These are phyloP conservation scores for Coregonus clupeaformis DNA, from an alignment of 2,113 vertebrate species.

Conservation along the genomic window DNA sequence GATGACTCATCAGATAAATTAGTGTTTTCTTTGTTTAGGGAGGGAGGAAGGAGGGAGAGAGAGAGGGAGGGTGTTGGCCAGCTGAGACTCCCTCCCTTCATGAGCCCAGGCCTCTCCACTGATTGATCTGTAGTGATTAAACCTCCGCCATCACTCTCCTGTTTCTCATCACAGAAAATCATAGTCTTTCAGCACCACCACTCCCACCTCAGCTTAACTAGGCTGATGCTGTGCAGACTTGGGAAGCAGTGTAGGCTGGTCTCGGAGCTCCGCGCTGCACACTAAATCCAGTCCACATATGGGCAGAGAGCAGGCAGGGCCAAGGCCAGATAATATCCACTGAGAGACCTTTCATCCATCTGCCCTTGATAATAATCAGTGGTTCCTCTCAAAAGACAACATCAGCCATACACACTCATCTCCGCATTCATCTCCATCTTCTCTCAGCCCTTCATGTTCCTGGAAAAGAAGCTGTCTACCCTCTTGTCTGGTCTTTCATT, in stretches of 20 bases:
- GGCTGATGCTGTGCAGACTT: neutral
- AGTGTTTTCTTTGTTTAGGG: conserved; percentile 67
- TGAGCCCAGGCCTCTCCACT: conserved; percentile 5
- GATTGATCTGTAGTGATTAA: conserved; percentile 46
- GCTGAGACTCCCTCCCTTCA: conserved; percentile 46
- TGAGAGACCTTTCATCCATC: neutral
- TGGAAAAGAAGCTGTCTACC: neutral
- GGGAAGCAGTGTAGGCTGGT: neutral
- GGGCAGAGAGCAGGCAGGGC: neutral
- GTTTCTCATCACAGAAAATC: conserved; percentile 4
- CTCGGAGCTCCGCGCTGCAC: neutral
- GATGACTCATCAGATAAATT: conserved; percentile 66
- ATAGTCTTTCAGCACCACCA: neutral
- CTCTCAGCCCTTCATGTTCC: neutral
- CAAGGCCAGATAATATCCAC: conserved; percentile 2
- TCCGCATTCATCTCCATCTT: neutral
- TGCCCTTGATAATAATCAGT: neutral
- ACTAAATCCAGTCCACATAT: neutral
- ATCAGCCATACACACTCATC: neutral
- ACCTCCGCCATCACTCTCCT: neutral
- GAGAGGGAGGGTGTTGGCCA: conserved; percentile 44
- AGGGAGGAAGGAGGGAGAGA: conserved; percentile 1
- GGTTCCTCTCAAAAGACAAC: neutral
- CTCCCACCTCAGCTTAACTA: neutral
- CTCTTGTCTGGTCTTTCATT: neutral